Evolutionary conservation across 2,113 vertebrate species (phyloP).

Genomic region (Heptranchias perlo): DNA sequence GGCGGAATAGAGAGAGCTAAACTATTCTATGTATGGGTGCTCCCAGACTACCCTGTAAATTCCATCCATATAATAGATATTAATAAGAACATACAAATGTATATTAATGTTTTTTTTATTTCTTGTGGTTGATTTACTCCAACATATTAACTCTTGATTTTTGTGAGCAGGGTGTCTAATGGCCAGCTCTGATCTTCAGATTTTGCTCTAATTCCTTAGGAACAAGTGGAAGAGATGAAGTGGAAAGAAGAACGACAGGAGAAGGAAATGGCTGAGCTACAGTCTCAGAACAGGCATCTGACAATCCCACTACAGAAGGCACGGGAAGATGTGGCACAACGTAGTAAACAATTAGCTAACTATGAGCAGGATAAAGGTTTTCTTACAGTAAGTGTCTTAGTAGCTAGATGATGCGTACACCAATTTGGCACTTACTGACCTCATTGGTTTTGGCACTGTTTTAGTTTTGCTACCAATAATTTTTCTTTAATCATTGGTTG

Average conservation of each 20-base stretch:
- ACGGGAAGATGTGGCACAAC: slow-evolving; percentile 54
- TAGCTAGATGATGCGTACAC: background rate
- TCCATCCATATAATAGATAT: too few relatives aligned
- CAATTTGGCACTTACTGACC: background rate
- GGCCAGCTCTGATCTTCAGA: background rate
- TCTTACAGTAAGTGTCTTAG: slow-evolving; percentile 55
- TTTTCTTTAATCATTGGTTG: background rate
- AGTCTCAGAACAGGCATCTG: slow-evolving; percentile 63
- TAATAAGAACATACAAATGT: background rate
- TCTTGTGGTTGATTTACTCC: background rate
- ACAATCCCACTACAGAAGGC: slow-evolving; percentile 59
- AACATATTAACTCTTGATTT: background rate
- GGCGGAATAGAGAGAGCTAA: background rate
- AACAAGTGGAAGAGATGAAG: slow-evolving; percentile 63
- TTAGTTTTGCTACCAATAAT: background rate
- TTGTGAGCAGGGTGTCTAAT: background rate
- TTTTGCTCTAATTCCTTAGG: slow-evolving; percentile 52
- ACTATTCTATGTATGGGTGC: background rate
- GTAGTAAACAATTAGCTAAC: slow-evolving; percentile 57
- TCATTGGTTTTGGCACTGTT: background rate
- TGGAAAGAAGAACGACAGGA: slow-evolving; percentile 56
- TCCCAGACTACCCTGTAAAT: background rate
- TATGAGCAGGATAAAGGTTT: slow-evolving; percentile 59
- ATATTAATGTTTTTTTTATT: background rate
- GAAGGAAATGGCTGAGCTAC: slow-evolving; percentile 60